Conservation (phyloP, 2,888 invertebrate species). For the Lasius platythorax region DNA sequence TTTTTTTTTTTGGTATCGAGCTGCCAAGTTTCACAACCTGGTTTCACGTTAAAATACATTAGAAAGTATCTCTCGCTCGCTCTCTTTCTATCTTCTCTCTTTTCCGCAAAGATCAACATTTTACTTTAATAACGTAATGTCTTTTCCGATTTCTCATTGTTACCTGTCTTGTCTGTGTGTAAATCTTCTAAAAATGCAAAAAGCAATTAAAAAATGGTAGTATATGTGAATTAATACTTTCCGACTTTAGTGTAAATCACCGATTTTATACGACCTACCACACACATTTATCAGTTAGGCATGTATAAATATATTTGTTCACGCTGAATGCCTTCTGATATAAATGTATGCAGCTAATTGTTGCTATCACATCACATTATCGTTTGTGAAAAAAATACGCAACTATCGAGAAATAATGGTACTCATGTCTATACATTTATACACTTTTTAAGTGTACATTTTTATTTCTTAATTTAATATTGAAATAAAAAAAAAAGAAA, state of each 20-base stretch:
- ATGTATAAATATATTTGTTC: conserved; percentile 54
- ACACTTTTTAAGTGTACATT: neutral
- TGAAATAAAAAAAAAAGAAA: neutral
- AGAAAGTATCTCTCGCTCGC: conserved; percentile 27
- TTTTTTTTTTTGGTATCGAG: conserved; percentile 84
- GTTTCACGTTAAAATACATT: conserved; percentile 60
- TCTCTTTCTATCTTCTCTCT: neutral
- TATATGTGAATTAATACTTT: conserved; percentile 63
- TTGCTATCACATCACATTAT: conserved; percentile 56
- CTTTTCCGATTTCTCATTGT: conserved; percentile 32
- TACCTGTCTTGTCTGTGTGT: conserved; percentile 49
- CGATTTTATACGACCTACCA: conserved; percentile 54
- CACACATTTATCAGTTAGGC: conserved; percentile 49
- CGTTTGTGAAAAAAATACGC: conserved; percentile 50
- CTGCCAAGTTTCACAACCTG: conserved; percentile 81
- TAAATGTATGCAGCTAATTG: conserved; percentile 52
- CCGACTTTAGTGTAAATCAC: conserved; percentile 55
- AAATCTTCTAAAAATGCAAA: conserved; percentile 67
- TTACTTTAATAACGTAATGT: conserved; percentile 21
- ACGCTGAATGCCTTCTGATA: conserved; percentile 46
- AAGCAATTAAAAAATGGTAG: conserved; percentile 63
- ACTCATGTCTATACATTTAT: neutral
- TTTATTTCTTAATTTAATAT: neutral
- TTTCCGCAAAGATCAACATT: conserved; percentile 22
- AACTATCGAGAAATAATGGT: conserved; percentile 15